A percentile compares a stretch with the other conserved stretches of the same genome.
These are phyloP conservation scores for Otus sunia DNA, from an alignment of 2,113 vertebrate species.

Conservation along the genomic window DNA sequence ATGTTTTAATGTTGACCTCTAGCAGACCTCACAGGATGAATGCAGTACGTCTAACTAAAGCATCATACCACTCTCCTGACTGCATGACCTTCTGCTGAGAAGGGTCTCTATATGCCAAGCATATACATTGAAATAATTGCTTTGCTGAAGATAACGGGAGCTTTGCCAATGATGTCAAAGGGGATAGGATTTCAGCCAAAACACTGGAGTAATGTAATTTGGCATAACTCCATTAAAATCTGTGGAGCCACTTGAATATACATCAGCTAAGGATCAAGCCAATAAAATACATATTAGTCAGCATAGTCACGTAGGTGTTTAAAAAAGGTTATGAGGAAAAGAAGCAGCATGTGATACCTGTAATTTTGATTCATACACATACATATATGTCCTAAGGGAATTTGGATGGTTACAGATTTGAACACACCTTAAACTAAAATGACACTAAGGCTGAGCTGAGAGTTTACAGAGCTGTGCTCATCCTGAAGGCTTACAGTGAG, in stretches of 20 bases:
- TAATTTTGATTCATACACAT: conserved; percentile 5
- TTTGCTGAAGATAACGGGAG: not conserved
- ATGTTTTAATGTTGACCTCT: not conserved
- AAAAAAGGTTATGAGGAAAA: conserved; percentile 33
- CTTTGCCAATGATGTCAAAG: conserved; percentile 29
- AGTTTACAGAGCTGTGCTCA: not conserved
- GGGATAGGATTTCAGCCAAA: conserved; percentile 39
- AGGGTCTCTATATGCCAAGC: not conserved
- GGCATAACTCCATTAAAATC: conserved; percentile 44
- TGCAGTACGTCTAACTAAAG: not conserved
- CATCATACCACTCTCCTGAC: not conserved
- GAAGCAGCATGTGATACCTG: not conserved
- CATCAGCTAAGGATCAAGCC: not conserved
- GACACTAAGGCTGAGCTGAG: not conserved
- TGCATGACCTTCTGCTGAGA: not conserved
- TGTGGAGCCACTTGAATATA: conserved; percentile 1
- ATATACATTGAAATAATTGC: conserved; percentile 1
- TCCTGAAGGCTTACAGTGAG: not conserved
- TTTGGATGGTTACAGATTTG: not conserved
- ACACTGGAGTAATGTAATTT: conserved; percentile 19
- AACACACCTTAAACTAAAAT: not conserved
- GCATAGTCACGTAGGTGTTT: not conserved
- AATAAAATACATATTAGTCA: conserved; percentile 14
- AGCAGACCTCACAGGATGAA: not conserved
- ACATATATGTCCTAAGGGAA: not conserved